Base-by-base conservation (phyloP, 2,113 vertebrate genomes). In the Rhinichthys klamathensis region DNA sequence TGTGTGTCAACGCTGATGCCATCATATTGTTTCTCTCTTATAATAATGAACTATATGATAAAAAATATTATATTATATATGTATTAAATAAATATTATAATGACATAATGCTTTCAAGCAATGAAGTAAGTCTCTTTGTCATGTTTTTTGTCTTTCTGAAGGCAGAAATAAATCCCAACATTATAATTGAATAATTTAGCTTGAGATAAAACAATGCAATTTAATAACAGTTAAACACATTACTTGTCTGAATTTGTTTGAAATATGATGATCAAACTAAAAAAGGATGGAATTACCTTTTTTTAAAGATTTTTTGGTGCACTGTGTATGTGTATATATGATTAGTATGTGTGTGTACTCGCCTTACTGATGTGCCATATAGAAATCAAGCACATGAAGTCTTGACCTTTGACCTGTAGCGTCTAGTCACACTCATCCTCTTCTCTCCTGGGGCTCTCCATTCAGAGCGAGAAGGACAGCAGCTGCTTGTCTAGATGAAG, bases 351-450 rank as follows among this genome's bases (percentile, higher is more conserved):
- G 63, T 72, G 27, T 38, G 51, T 46, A 23, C 30, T 85, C 87
- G 73, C 82, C 49, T 87, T 56, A 51, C 38, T 51, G 54, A 86
- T 61, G 23, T 84, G 41, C 87, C 88, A 92, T 91, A 93, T 90
- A 90, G 90, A 85, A 51, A 72, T 80, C 58, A 6, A 67, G 51
- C 82, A 84, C 88, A 91, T 90, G 88, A 89, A 89, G 87, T 80
- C 27, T 82, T 86, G 85, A 93, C 92, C 93, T 90, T 6, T 75
- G 91, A 93, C 92, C 92, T 75, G 5, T 16, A 84, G 79, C 56
- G 91, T 94, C 93, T 93, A 89, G 92, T 91, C 90, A 16, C 86
- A 56, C 90, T 92, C 93, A 89, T 89, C 88, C 89, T 67, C 80
- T 67, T 91, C 89, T 91, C 91, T 93, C 91, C 91, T 92, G 87